phyloP scores from a whole-genome alignment of 2,888 invertebrate genomes.

The Hirtodrosophila trivittata region DNA sequence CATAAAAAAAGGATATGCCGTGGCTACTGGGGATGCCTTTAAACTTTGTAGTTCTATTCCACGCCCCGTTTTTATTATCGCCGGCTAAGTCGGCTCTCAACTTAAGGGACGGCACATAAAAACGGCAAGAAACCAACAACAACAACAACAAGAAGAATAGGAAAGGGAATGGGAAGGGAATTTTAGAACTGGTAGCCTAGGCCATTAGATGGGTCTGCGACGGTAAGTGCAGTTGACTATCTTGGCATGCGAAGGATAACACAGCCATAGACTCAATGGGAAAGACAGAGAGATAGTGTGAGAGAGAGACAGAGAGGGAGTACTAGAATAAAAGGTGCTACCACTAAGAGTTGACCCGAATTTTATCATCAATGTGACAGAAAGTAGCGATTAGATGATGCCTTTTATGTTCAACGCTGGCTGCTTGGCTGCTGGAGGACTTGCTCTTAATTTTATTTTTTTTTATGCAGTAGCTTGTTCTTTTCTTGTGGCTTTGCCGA shows the following conservation, averaged over 20 bases:
- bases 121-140: conserved; percentile 32
- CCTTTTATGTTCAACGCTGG: conserved; percentile 67
- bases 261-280: conserved; percentile 22
- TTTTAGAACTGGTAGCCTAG: conserved; percentile 59
- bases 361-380: conserved; percentile 81
- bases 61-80: conserved; percentile 73
- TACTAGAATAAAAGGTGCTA: conserved; percentile 56
- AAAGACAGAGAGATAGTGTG: conserved; percentile 7
- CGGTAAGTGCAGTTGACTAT: conserved; percentile 68
- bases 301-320: conserved; percentile 1
- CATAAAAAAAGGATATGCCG: conserved; percentile 74
- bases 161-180: conserved; percentile 5
- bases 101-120: conserved; percentile 72
- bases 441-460: conserved; percentile 11
- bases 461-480: conserved; percentile 32
- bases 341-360: conserved; percentile 79
- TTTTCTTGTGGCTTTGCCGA: conserved; percentile 43
- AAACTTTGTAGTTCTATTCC: conserved; percentile 70
- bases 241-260: conserved; percentile 60
- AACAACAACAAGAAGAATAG: conserved; percentile 6
- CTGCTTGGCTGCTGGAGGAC: conserved; percentile 43
- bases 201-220: conserved; percentile 64
- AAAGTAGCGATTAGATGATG: conserved; percentile 80
- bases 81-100: conserved; percentile 52
- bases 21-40: conserved; percentile 52